These are phyloP conservation scores for Phortica variegata DNA, from an alignment of 1,140 invertebrate species.

Conservation along the genomic window DNA sequence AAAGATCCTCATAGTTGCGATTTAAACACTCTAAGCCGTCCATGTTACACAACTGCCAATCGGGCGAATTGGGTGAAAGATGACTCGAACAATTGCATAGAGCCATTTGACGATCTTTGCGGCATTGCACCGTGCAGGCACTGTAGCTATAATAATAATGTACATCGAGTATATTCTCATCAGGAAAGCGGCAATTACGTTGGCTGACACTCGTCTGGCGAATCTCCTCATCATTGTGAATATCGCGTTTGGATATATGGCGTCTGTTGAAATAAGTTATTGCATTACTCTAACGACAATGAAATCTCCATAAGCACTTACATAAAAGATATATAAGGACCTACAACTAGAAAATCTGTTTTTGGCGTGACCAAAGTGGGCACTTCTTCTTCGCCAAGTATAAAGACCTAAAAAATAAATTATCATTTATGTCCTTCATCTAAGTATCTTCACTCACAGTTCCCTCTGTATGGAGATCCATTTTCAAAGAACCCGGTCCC, in stretches of 20 bases:
- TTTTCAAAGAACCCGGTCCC: conserved; percentile 61
- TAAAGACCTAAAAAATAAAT: conserved; percentile 59
- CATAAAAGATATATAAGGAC: conserved; percentile 60
- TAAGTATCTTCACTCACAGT: conserved; percentile 59
- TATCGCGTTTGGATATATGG: conserved; percentile 61
- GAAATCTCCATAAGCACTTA: too few relatives aligned
- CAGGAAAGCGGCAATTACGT: conserved; percentile 64
- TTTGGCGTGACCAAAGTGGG: conserved; percentile 64
- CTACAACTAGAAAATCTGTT: conserved; percentile 60
- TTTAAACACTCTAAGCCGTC: conserved; percentile 64
- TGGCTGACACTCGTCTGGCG: conserved; percentile 61
- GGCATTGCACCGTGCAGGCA: conserved; percentile 69
- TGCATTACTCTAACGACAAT: background rate
- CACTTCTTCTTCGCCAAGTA: conserved; percentile 66
- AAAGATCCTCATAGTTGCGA: conserved; percentile 62
- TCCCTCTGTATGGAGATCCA: conserved; percentile 61
- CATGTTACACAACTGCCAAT: conserved; percentile 61
- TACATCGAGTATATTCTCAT: conserved; percentile 65
- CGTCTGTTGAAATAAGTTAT: conserved; percentile 47
- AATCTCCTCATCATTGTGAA: conserved; percentile 63
- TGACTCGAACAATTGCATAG: conserved; percentile 69
- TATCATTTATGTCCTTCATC: background rate
- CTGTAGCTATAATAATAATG: conserved; percentile 68
- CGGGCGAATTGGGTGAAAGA: conserved; percentile 64
- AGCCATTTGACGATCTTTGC: conserved; percentile 63